Percentiles rank a stretch among this genome's conserved stretches.
These are phyloP conservation scores for Ranitomeya variabilis DNA, from an alignment of 2,113 vertebrate species.

Conservation along the genomic window DNA sequence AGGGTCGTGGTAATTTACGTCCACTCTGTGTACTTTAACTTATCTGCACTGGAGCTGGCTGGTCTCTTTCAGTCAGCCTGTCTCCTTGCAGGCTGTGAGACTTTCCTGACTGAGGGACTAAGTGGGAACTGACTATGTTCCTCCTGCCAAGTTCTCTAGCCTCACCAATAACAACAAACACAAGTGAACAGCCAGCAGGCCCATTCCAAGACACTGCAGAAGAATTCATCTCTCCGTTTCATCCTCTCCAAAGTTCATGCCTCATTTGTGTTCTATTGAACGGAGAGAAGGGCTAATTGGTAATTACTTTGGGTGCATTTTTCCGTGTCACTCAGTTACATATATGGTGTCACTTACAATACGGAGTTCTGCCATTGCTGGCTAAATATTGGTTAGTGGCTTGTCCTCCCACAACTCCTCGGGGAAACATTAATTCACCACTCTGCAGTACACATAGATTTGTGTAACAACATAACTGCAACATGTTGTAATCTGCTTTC, in stretches of 20 bases:
- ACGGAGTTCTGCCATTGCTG: neutral
- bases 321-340: slow-evolving; percentile 67
- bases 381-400: slow-evolving; percentile 41
- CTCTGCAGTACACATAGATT: slow-evolving; percentile 12
- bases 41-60: slow-evolving; percentile 96
- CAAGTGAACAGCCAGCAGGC: slow-evolving; percentile 75
- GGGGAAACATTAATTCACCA: slow-evolving; percentile 43
- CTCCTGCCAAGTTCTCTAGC: slow-evolving; percentile 80
- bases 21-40: slow-evolving; percentile 94
- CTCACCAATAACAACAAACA: slow-evolving; percentile 80
- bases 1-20: slow-evolving; percentile 97
- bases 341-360: slow-evolving; percentile 54
- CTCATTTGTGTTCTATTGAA: slow-evolving; percentile 59
- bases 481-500: slow-evolving; percentile 55
- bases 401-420: slow-evolving; percentile 33
- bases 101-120: slow-evolving; percentile 84
- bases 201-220: slow-evolving; percentile 69
- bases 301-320: slow-evolving; percentile 64
- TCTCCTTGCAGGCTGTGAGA: slow-evolving; percentile 90
- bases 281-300: slow-evolving; percentile 65
- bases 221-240: slow-evolving; percentile 59
- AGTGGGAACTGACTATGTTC: slow-evolving; percentile 72
- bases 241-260: slow-evolving; percentile 56
- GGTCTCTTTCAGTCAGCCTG: slow-evolving; percentile 91
- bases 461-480: slow-evolving; percentile 48